Evolutionary conservation across 2,113 vertebrate species (phyloP), one percentile per base, ranked within the genome.

Genomic region (Atractosteus spatula): DNA sequence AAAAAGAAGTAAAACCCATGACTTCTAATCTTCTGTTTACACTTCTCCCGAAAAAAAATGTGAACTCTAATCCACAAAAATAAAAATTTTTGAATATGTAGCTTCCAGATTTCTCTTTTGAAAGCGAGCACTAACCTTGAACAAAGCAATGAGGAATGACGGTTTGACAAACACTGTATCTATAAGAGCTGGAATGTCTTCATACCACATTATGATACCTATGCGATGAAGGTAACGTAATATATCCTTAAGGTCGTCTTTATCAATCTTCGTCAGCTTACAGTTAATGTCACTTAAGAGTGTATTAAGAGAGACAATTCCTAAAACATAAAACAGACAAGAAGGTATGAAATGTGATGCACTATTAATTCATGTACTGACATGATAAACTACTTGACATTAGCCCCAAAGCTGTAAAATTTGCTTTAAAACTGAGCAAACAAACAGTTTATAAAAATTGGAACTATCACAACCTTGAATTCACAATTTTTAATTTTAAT

Each of bases 201-300:
- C 86, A 0, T 86, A 90, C 90, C 92, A 93, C 44, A 92, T 56
- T 0, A 92, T 7, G 3, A 88, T 80, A 55, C 90, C 85, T 0
- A 86, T 68, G 62, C 75, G 72, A 73, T 92, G 91, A 10, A 93
- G 88, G 74, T 90, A 92, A 16, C 80, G 67, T 73, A 91, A 3
- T 76, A 90, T 84, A 67, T 81, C 83, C 69, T 42, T 81, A 44
- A 92, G 73, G 13, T 88, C 82, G 3, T 80, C 77, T 43, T 70
- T 74, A 54, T 71, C 72, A 44, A 84, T 54, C 51, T 44, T 16
- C 1, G 69, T 76, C 57, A 83, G 62, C 0, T 0, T 8, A 45
- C 61, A 65, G 59, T 62, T 75, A 7, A 91, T 76, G 45, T 81
- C 82, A 62, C 41, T 75, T 16, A 83, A 76, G 12, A 89, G 79